A percentile compares a stretch with the other conserved stretches of the same genome.
Conservation (phyloP, 2,888 invertebrate species). For the Tipula confusa region DNA sequence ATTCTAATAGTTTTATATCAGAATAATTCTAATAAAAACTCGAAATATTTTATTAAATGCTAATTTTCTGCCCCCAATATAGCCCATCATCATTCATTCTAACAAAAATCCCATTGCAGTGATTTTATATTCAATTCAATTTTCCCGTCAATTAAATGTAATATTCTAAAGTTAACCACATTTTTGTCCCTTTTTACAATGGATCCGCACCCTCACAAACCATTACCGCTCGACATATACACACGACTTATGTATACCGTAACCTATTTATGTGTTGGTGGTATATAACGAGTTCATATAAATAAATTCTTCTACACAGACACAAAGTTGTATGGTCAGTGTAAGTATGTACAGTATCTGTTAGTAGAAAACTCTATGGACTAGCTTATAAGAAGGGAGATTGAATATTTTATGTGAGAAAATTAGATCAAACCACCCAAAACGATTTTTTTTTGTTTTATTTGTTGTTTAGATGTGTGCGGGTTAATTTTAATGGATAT, state of each 20-base stretch:
- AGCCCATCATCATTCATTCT: neutral
- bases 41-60: too few relatives aligned
- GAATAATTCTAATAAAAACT: too few relatives aligned
- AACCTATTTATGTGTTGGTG: neutral
- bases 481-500: conserved; percentile 1
- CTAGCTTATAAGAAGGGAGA: neutral
- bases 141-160: conserved; percentile 25
- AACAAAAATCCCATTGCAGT: neutral
- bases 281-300: neutral
- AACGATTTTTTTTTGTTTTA: neutral
- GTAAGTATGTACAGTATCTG: neutral
- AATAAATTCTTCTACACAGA: neutral
- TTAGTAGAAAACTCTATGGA: neutral
- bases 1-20: too few relatives aligned
- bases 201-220: neutral
- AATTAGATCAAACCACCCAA: neutral
- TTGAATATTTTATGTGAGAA: neutral
- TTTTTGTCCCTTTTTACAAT: neutral
- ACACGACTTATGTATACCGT: neutral
- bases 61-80: neutral
- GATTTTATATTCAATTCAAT: conserved; percentile 12
- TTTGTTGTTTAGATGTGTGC: neutral
- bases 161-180: conserved; percentile 20
- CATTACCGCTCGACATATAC: neutral
- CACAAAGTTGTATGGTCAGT: neutral